A percentile compares a stretch with the other conserved stretches of the same genome.
Evolutionary conservation across 2,113 vertebrate species (phyloP).

Genomic region (Porphyrio hochstetteri): DNA sequence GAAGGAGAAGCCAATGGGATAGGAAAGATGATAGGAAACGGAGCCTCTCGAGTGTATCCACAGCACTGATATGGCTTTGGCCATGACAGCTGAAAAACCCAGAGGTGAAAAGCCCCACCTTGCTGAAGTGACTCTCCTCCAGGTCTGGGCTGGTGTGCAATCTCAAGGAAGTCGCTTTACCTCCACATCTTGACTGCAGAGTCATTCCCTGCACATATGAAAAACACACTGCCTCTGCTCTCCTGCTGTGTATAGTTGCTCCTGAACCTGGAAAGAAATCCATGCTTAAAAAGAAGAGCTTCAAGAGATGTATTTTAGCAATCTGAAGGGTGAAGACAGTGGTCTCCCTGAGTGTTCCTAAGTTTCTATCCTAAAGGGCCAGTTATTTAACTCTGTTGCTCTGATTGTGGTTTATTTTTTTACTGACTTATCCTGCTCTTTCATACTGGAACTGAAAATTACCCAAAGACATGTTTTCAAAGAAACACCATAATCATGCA

Average conservation of each 20-base stretch:
- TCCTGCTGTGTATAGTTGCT: neutral
- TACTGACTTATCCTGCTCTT: neutral
- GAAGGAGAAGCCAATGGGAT: neutral
- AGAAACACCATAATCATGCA: neutral
- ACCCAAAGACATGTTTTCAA: neutral
- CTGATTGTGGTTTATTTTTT: slow-evolving; percentile 21
- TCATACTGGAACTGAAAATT: neutral
- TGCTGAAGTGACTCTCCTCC: neutral
- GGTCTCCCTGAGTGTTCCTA: neutral
- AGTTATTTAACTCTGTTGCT: neutral
- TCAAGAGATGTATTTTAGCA: neutral
- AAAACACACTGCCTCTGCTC: neutral
- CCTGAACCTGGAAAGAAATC: neutral
- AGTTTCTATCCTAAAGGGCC: neutral
- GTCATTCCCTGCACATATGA: neutral
- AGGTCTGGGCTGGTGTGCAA: neutral
- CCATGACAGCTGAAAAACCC: neutral
- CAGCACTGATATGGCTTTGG: neutral
- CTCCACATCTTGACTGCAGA: neutral
- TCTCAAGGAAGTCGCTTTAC: neutral
- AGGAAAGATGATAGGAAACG: neutral
- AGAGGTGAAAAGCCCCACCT: neutral
- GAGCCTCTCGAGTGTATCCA: neutral
- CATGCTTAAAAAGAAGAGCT: neutral
- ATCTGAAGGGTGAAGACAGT: neutral